Percentiles rank a stretch among this genome's conserved stretches.
phyloP scores from a whole-genome alignment of 2,113 vertebrate species.

The Balaeniceps rex region DNA sequence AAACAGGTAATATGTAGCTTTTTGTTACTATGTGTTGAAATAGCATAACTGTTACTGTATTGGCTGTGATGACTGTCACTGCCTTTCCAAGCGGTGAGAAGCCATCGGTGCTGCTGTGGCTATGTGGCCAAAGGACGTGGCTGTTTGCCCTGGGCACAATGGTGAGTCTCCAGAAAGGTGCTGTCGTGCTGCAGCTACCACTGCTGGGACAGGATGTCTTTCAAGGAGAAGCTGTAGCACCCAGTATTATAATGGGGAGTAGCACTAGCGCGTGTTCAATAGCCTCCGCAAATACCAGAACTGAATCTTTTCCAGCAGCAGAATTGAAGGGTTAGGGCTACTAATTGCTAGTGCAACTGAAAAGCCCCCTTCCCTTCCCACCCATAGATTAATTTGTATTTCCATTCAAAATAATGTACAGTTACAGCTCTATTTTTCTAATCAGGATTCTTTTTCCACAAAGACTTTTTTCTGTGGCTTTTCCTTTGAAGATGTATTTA shows the following conservation, averaged over 20 bases:
- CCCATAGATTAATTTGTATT: background rate
- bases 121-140: rapidly evolving
- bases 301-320: background rate
- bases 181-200: background rate
- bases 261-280: background rate
- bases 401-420: background rate
- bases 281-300: background rate
- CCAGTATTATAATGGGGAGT: background rate
- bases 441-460: background rate
- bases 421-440: background rate
- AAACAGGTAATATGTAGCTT: background rate
- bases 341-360: background rate
- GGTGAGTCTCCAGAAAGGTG: background rate
- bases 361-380: background rate
- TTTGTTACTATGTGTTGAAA: background rate
- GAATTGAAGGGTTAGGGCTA: background rate
- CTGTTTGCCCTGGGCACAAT: background rate
- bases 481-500: background rate
- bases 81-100: rapidly evolving
- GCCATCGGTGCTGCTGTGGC: background rate
- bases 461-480: background rate
- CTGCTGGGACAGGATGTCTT: background rate
- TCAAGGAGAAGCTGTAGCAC: background rate
- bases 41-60: background rate
- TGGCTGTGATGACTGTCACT: background rate